Evolutionary conservation across 2,888 invertebrate genomes (phyloP).

Genomic region (Adela reaumurella): DNA sequence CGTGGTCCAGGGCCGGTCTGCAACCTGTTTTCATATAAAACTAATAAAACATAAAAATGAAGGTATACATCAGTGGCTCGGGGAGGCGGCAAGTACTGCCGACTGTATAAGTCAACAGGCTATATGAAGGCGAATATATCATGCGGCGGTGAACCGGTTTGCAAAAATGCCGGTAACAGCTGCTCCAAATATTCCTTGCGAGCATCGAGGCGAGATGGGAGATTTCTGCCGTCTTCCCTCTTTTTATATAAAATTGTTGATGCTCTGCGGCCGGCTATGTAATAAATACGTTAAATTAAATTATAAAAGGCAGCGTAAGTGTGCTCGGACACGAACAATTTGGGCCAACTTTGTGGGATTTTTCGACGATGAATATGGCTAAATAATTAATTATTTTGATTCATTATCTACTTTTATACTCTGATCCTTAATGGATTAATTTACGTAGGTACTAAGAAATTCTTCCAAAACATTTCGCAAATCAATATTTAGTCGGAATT

Average conservation of each 20-base stretch:
- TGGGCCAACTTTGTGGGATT: too few relatives aligned
- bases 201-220: neutral
- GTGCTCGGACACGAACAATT: neutral
- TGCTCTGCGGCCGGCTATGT: neutral
- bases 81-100: neutral
- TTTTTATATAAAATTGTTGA: conserved; percentile 1
- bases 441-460: too few relatives aligned
- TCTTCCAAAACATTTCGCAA: too few relatives aligned
- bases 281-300: neutral
- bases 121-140: conserved; percentile 25
- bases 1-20: neutral
- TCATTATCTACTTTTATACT: too few relatives aligned
- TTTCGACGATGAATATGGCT: too few relatives aligned
- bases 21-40: conserved; percentile 24
- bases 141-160: conserved; percentile 12
- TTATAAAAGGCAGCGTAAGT: neutral
- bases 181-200: conserved; percentile 4
- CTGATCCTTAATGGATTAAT: too few relatives aligned
- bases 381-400: too few relatives aligned
- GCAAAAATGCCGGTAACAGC: conserved; percentile 7
- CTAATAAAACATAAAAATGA: conserved; percentile 21
- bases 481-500: too few relatives aligned
- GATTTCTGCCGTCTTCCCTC: neutral
- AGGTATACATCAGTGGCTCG: neutral
- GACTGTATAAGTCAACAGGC: conserved; percentile 5